Base-by-base conservation (phyloP, 2,888 invertebrate genomes). In the Sarcophaga variegata region DNA sequence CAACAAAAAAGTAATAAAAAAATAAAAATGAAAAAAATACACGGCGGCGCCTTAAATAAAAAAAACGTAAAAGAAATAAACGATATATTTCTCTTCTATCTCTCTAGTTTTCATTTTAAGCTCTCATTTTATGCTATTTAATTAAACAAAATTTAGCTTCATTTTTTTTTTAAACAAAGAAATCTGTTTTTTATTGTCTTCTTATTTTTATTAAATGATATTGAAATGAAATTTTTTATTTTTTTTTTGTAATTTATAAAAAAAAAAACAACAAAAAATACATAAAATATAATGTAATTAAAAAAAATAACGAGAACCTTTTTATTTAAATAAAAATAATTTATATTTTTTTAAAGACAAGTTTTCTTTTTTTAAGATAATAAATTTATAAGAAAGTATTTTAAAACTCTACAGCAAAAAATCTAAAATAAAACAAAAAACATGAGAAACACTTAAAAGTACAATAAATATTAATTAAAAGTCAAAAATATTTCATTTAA, bases 21-120 rank as follows among this genome's bases (percentile, higher is more conserved):
- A 72, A 71, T 60, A 74, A 74, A 74, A n/a, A 66, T 78, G 81
- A 72, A 75, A 69, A 47, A 80, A 66, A 81, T 49, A 84, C 87
- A 82, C 84, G 87, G 87, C 87, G 84, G 84, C 87, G 87, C 87
- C 87, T 87, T 87, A 87, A 90, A 91, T 62, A 78, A 70, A 88
- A 85, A 74, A 75, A 81, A 78, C 87, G 85, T 69, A 63, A 77
- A 84, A 79, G 75, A 76, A 87, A 87, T 64, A 87, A 82, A 88
- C 72, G 62, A 49, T 88, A 88, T 72, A 72, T 79, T 81, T 66
- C 62, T 49, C 20, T 64, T 76, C 66, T 45, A 69, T 75, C 77
- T 69, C 63, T 81, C 81, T 83, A 47, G 59, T 25, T 66, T 81
- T 81, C 70, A 87, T 78, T 81, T 83, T 78, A 83, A 77, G 81